These are phyloP conservation scores for Heptranchias perlo DNA, from an alignment of 2,113 vertebrate genomes.

Conservation along the genomic window DNA sequence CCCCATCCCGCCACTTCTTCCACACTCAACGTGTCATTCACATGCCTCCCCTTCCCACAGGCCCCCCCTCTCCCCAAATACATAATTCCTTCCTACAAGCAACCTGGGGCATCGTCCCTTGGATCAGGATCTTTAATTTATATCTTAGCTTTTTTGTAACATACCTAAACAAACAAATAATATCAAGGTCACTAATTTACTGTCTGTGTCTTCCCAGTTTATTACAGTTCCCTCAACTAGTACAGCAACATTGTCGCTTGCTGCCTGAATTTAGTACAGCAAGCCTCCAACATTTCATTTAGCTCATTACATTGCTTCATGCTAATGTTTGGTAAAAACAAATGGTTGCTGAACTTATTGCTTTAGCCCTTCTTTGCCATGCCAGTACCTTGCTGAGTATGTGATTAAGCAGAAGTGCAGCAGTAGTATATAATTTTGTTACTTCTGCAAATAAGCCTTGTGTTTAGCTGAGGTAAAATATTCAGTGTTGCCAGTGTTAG, in stretches of 20 bases:
- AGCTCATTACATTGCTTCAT: background rate
- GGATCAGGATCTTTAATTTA: background rate
- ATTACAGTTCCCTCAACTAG: background rate
- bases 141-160: too few relatives aligned
- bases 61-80: background rate
- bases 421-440: background rate
- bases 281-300: background rate
- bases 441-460: background rate
- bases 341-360: background rate
- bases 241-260: background rate
- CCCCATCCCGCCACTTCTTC: too few relatives aligned
- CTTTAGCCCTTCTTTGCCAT: background rate
- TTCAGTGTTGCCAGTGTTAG: background rate
- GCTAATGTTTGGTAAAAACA: too few relatives aligned
- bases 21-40: background rate
- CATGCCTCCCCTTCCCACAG: too few relatives aligned
- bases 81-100: background rate
- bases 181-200: background rate
- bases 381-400: background rate
- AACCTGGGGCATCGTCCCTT: background rate
- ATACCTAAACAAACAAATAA: background rate
- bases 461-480: background rate
- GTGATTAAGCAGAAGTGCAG: background rate
- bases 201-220: too few relatives aligned
- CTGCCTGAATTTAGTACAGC: background rate